These are phyloP conservation scores for Gorsachius magnificus DNA, from an alignment of 2,797 vertebrate species.

Conservation along the genomic window DNA sequence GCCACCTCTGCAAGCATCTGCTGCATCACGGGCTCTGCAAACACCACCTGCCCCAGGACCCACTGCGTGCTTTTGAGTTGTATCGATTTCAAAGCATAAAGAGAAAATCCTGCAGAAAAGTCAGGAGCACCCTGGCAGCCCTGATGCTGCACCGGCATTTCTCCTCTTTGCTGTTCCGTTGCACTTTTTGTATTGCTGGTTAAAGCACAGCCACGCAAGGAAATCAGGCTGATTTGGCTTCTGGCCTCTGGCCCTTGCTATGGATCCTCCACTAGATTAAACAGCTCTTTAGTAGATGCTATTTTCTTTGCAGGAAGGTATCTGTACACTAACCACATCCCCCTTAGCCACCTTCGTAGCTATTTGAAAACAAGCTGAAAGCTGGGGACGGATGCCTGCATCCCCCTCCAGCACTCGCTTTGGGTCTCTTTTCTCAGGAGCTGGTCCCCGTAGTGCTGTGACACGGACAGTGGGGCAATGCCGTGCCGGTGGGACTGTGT, in stretches of 20 bases:
- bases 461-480: not conserved
- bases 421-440: not conserved
- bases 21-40: not conserved
- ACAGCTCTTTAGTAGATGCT: not conserved
- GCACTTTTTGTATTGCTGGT: not conserved
- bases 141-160: not conserved
- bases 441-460: rapidly evolving
- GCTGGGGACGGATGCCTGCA: not conserved
- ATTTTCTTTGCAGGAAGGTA: not conserved
- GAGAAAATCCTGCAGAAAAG: not conserved
- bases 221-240: not conserved
- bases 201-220: not conserved
- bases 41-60: rapidly evolving
- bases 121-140: not conserved
- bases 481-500: not conserved
- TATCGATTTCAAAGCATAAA: not conserved
- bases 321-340: not conserved
- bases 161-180: not conserved
- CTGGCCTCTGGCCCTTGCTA: not conserved
- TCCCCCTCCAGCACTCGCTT: not conserved
- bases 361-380: not conserved
- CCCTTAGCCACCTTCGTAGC: not conserved
- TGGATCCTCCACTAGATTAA: not conserved
- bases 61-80: not conserved
- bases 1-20: not conserved